Conservation (phyloP, 2,113 vertebrate species). For the Passerina amoena region DNA sequence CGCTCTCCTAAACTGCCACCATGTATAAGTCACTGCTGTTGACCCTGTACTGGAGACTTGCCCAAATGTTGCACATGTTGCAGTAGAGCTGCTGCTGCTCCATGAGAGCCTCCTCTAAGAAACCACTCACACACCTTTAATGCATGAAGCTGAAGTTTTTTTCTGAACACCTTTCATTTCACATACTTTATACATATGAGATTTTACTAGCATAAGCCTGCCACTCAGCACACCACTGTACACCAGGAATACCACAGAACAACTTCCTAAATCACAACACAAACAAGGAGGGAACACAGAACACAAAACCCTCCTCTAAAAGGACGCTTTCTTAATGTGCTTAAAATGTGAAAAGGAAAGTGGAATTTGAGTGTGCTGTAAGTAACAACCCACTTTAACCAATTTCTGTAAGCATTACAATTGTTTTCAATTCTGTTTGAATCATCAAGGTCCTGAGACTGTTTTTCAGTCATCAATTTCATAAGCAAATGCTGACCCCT, state of each 20-base stretch:
- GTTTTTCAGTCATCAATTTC: background rate
- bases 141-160: background rate
- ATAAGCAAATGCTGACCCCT: background rate
- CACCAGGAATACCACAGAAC: background rate
- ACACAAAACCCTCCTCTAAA: background rate
- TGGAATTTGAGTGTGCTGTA: background rate
- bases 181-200: background rate
- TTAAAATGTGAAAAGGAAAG: background rate
- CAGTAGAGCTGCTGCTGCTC: background rate
- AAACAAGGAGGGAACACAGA: background rate
- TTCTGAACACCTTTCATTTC: background rate
- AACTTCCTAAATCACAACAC: background rate
- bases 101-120: background rate
- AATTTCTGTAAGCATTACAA: fast-evolving
- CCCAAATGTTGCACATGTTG: fast-evolving
- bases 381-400: background rate
- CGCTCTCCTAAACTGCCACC: background rate
- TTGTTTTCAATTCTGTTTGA: background rate
- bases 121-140: background rate
- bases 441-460: background rate
- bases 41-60: background rate
- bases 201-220: background rate
- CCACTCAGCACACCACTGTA: background rate
- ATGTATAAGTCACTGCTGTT: background rate
- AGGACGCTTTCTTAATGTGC: background rate